Evolutionary conservation across 1,140 invertebrate genomes (phyloP), one percentile per base, ranked within the genome.

Genomic region (Zaprionus africanus): DNA sequence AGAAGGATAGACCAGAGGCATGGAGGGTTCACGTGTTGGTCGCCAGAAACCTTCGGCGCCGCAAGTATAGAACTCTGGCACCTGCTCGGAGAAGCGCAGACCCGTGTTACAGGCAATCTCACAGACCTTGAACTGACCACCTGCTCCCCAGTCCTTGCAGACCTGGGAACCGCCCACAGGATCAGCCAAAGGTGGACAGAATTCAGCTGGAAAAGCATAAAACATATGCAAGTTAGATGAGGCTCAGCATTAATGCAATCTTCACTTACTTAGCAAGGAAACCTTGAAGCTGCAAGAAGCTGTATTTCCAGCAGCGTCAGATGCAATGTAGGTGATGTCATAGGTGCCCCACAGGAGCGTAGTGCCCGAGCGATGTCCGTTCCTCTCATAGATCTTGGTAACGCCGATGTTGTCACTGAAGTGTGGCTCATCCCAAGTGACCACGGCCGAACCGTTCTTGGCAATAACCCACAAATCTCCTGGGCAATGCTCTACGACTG

Each of bases 1-100:
- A 81, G 97, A 97, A 41, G 98, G 98, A 92, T 98, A 99, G 3
- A 98, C 93, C 69, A 98, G 92, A 13, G 97, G 97, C 74, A 96
- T 93, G 31, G 93, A 94, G 11, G 97, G 97, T 88, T 97, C 95
- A 24, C 93, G 94, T 2, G 97, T 98, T 24, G 98, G 98, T 77
- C 97, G 94, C 98, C 98, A 99, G 93, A 98, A 98, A 41, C 98
- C 98, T 95, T 99, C 98, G 63, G 97, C 97, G 15, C 98, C 98
- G 92, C 98, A 99, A 6, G 98, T 98, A 90, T 99, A 99, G 94
- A 99, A 99, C 79, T 97, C 97, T 0, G 98, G 97, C 36, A 99
- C 96, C 54, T 95, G 95, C 92, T 98, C 96, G 1, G 98, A 98
- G 93, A 99, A 99, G 78, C 97, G 94, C 1, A 98, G 93, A 13